Conservation (phyloP, 2,113 vertebrate genomes). For the Theropithecus gelada region DNA sequence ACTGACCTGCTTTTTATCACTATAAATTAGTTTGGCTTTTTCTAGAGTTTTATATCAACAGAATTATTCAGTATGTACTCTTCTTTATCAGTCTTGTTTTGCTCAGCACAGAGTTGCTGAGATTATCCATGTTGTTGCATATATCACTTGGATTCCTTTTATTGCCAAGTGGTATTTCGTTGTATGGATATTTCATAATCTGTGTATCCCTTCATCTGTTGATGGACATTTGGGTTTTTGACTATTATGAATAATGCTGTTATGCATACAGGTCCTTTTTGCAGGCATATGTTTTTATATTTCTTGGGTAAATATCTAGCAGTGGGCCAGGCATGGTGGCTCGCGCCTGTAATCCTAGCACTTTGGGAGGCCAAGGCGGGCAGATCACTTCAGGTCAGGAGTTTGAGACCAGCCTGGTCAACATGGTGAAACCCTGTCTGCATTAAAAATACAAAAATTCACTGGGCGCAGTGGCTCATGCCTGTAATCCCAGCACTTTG, state of each 20-base stretch:
- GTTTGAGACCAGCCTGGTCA: too few species aligned
- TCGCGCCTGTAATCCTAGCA: too few species aligned
- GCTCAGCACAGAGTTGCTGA: background rate
- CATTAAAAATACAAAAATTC: too few species aligned
- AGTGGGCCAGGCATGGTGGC: background rate
- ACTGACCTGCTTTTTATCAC: background rate
- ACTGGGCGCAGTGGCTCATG: too few species aligned
- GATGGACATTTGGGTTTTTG: background rate
- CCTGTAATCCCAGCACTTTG: too few species aligned
- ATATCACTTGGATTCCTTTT: background rate
- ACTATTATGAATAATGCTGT: background rate
- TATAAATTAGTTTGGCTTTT: background rate
- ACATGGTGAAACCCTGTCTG: too few species aligned
- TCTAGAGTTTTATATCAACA: background rate
- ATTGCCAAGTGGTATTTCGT: background rate
- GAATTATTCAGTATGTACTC: background rate
- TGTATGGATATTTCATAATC: background rate
- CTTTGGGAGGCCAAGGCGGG: too few species aligned
- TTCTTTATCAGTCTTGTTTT: conserved; percentile 18
- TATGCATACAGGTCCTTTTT: background rate
- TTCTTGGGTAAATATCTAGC: conserved; percentile 5
- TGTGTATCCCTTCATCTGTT: background rate
- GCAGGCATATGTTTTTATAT: conserved; percentile 8
- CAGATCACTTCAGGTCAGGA: too few species aligned
- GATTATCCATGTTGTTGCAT: background rate